phyloP scores from a whole-genome alignment of 2,113 vertebrate species.

The Lamprotornis superbus region DNA sequence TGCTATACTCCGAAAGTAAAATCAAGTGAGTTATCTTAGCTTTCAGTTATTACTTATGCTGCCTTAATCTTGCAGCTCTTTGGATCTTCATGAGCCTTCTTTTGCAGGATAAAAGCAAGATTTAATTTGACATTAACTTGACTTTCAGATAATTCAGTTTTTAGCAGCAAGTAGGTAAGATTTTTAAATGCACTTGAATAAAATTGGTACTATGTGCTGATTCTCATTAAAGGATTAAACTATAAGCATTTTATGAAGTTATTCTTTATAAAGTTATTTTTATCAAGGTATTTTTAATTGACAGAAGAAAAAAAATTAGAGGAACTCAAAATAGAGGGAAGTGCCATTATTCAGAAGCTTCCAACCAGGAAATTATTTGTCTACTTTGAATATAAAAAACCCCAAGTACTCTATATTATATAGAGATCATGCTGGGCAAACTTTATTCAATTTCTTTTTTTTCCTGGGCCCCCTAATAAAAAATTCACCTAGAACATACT shows the following conservation, averaged over 20 bases:
- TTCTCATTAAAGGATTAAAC: conserved; percentile 54
- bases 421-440: neutral
- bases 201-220: neutral
- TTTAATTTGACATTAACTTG: conserved; percentile 34
- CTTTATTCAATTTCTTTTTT: neutral
- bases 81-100: neutral
- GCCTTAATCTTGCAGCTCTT: neutral
- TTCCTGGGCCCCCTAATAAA: neutral
- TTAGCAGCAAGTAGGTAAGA: conserved; percentile 22
- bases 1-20: fast-evolving
- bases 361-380: conserved; percentile 44
- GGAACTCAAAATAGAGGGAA: neutral
- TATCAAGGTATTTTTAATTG: conserved; percentile 32
- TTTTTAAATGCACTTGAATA: conserved; percentile 29
- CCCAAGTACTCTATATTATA: neutral
- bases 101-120: conserved; percentile 4
- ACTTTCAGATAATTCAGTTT: conserved; percentile 24
- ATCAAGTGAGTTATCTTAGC: neutral
- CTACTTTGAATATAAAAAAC: neutral
- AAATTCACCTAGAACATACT: neutral
- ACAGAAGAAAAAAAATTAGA: neutral
- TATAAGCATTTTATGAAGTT: conserved; percentile 17
- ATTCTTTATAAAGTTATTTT: conserved; percentile 23
- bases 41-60: neutral
- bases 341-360: conserved; percentile 21